phyloP scores from a whole-genome alignment of 2,888 invertebrate species.

The Stegophylla sp. region DNA sequence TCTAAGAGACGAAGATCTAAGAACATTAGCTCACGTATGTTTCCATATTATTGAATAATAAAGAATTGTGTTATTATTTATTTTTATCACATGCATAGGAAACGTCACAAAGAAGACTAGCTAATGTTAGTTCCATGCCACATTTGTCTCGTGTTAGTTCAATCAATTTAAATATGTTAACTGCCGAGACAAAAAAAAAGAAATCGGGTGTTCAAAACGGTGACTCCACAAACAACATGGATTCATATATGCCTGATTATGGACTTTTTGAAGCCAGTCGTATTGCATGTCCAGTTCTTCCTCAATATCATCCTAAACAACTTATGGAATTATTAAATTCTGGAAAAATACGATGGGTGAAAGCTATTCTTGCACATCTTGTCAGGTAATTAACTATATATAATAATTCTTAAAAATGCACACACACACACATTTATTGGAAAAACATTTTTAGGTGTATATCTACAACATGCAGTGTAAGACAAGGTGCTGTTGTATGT shows the following conservation, averaged over 20 bases:
- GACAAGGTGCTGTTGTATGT: conserved; percentile 64
- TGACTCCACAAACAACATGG: conserved; percentile 65
- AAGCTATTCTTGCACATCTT: conserved; percentile 95
- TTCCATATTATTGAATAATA: background rate
- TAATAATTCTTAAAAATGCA: too few species aligned
- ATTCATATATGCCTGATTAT: conserved; percentile 87
- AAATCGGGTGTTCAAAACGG: conserved; percentile 65
- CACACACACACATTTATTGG: conserved; percentile 3
- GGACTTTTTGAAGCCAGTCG: conserved; percentile 96
- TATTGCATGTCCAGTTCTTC: conserved; percentile 95
- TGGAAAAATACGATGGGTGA: conserved; percentile 96
- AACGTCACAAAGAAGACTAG: conserved; percentile 72
- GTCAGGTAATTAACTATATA: conserved; percentile 72
- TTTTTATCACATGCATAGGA: conserved; percentile 65
- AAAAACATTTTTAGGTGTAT: conserved; percentile 68
- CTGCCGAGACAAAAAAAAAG: conserved; percentile 73
- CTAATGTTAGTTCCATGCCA: conserved; percentile 79
- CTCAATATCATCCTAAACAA: conserved; percentile 99
- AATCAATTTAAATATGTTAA: conserved; percentile 80
- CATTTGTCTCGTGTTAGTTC: conserved; percentile 83
- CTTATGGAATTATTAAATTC: conserved; percentile 97
- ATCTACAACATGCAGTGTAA: conserved; percentile 70
- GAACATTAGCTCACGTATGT: conserved; percentile 70
- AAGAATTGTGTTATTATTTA: background rate
- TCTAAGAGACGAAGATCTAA: conserved; percentile 74